Evolutionary conservation across 2,797 vertebrate genomes (phyloP).

Genomic region (Rachycentron canadum): DNA sequence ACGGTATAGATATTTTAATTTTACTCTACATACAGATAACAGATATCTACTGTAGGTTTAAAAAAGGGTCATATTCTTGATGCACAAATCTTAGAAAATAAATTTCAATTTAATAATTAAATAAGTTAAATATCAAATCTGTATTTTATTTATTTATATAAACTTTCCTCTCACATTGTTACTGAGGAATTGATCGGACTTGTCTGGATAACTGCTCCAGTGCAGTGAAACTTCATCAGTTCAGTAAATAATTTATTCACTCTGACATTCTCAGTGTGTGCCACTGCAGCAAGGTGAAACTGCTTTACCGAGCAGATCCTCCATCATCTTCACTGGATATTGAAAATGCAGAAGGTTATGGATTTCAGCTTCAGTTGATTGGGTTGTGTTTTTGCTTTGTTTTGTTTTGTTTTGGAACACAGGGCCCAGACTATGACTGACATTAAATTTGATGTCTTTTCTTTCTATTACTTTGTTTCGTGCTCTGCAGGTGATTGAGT

Average conservation of each 20-base stretch:
- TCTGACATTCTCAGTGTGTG: constrained; percentile 53
- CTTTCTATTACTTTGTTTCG: constrained; percentile 10
- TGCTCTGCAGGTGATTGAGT: constrained; percentile 93
- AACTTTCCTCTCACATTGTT: constrained; percentile 3
- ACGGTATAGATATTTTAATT: constrained; percentile 30
- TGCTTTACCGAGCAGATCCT: constrained; percentile 30
- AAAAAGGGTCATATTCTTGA: constrained; percentile 5
- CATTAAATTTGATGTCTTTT: constrained; percentile 11
- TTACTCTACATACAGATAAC: background rate
- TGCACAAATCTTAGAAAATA: constrained; percentile 17
- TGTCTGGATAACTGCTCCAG: constrained; percentile 23
- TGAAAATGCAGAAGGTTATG: constrained; percentile 9
- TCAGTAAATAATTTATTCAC: constrained; percentile 56
- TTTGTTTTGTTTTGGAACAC: background rate
- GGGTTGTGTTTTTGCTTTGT: background rate
- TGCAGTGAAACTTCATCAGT: constrained; percentile 36
- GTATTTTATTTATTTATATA: background rate
- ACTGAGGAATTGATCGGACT: constrained; percentile 13
- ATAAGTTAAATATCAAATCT: constrained; percentile 21
- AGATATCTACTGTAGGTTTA: constrained; percentile 8
- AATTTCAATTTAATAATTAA: too few species aligned
- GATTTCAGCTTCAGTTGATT: constrained; percentile 14
- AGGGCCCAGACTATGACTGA: background rate
- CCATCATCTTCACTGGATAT: constrained; percentile 34
- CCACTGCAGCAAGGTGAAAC: constrained; percentile 27